Evolutionary conservation across 2,113 vertebrate genomes (phyloP).

Genomic region (Andinoacara biseriatus): DNA sequence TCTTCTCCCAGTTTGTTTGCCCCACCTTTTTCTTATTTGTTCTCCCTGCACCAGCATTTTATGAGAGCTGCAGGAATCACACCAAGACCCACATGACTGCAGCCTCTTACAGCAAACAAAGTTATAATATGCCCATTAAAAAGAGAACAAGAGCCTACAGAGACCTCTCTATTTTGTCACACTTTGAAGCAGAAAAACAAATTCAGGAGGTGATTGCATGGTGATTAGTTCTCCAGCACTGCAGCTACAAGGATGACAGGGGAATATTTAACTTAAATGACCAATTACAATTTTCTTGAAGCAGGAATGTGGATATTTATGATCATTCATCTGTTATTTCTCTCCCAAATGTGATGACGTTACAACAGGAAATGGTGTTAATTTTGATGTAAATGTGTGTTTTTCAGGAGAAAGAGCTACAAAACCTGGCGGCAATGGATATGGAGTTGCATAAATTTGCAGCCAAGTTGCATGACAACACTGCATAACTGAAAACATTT

Average conservation of each 20-base stretch:
- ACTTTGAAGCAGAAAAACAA: constrained; percentile 9
- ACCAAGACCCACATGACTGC: constrained; percentile 14
- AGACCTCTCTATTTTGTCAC: background rate
- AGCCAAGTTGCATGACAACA: constrained; percentile 83
- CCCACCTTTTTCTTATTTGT: background rate
- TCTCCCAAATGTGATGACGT: background rate
- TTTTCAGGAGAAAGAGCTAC: constrained; percentile 86
- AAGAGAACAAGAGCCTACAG: background rate
- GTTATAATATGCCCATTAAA: constrained; percentile 30
- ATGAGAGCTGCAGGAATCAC: constrained; percentile 45
- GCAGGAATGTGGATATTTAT: accelerated
- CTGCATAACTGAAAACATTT: constrained; percentile 54
- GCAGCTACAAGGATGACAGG: background rate
- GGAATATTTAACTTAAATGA: constrained; percentile 9
- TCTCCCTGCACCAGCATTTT: background rate
- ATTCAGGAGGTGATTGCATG: background rate
- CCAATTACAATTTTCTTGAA: background rate
- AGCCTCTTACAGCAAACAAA: constrained; percentile 29
- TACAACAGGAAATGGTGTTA: background rate
- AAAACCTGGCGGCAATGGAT: constrained; percentile 91
- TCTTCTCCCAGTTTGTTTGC: background rate
- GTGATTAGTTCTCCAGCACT: background rate
- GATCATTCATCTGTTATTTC: background rate
- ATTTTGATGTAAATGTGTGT: constrained; percentile 5
- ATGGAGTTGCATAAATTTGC: constrained; percentile 90